These are phyloP conservation scores for Cephus cinctus DNA, from an alignment of 1,140 invertebrate species.

Conservation along the genomic window DNA sequence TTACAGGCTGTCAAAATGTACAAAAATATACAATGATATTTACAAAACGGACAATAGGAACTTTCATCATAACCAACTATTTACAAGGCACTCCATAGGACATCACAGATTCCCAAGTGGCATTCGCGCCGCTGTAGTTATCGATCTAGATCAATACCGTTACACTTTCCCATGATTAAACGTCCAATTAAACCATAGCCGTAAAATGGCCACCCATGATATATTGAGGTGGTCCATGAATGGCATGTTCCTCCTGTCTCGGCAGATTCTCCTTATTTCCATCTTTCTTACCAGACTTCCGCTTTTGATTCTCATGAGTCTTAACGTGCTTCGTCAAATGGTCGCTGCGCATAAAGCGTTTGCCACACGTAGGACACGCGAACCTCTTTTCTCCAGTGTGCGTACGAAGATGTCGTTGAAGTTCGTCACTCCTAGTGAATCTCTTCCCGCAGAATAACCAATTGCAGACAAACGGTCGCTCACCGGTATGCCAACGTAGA, in stretches of 20 bases:
- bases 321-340: conserved; percentile 83
- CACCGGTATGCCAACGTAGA: conserved; percentile 81
- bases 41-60: conserved; percentile 6
- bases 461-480: conserved; percentile 72
- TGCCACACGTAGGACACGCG: conserved; percentile 70
- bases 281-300: conserved; percentile 53
- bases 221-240: no score
- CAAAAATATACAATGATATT: conserved; percentile 19
- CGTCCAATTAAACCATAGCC: no score
- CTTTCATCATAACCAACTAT: no score
- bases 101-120: no score
- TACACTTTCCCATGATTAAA: no score
- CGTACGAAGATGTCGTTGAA: conserved; percentile 78
- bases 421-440: conserved; percentile 86
- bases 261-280: conserved; percentile 39
- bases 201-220: no score
- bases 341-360: conserved; percentile 81
- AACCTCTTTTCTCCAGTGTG: conserved; percentile 85
- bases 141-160: no score
- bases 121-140: no score
- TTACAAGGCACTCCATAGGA: no score
- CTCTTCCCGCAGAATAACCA: conserved; percentile 83
- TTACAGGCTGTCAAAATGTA: conserved; percentile 16
- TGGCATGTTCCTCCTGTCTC: conserved; percentile 1
- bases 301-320: conserved; percentile 69